A percentile compares a stretch with the other conserved stretches of the same genome.
Evolutionary conservation across 2,113 vertebrate species (phyloP).

Genomic region (Dryoscopus gambensis): DNA sequence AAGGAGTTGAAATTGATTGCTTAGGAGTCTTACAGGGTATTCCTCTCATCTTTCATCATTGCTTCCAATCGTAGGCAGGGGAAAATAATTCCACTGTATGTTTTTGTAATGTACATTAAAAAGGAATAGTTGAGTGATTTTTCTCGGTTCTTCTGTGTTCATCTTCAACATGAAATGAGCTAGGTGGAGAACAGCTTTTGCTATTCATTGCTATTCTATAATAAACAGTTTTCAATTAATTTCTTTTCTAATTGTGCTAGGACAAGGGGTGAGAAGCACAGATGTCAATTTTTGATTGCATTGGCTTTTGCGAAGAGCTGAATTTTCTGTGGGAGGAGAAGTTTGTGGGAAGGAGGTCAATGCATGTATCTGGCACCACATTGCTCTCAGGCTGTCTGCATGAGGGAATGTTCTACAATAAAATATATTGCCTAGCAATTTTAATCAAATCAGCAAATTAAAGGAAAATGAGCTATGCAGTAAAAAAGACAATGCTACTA

Average conservation of each 20-base stretch:
- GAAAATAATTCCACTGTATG: background rate
- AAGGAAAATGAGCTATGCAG: background rate
- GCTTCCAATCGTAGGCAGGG: rapidly evolving
- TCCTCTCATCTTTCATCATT: background rate
- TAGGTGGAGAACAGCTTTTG: constrained; percentile 56
- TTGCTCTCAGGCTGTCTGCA: background rate
- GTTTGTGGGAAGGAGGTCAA: background rate
- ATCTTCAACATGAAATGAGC: constrained; percentile 17
- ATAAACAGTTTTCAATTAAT: constrained; percentile 54
- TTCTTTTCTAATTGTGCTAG: background rate
- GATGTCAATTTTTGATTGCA: constrained; percentile 14
- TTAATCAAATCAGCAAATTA: background rate
- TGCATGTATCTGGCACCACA: background rate
- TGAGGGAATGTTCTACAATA: background rate
- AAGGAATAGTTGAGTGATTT: background rate
- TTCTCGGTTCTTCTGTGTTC: background rate
- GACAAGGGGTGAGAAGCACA: background rate
- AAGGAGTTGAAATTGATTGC: background rate
- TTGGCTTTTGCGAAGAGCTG: background rate
- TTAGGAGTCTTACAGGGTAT: background rate
- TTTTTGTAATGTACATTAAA: background rate
- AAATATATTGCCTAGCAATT: background rate
- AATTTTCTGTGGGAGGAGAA: background rate
- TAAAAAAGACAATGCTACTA: background rate
- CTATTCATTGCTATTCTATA: constrained; percentile 49